phyloP scores from a whole-genome alignment of 2,113 vertebrate species.

The Ictalurus punctatus region DNA sequence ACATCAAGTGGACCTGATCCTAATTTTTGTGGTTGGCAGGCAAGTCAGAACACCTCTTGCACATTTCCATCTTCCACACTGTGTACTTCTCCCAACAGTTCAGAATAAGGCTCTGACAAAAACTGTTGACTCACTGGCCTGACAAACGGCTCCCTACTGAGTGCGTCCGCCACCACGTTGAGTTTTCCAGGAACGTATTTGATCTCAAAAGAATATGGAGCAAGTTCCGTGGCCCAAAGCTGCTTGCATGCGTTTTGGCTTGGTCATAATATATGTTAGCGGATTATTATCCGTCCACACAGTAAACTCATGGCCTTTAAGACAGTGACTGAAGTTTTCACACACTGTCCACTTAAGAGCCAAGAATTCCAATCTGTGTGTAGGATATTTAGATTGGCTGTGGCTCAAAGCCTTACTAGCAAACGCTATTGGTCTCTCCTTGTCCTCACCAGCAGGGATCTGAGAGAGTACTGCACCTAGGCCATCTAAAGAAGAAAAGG shows the following conservation, averaged over 20 bases:
- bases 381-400: conserved; percentile 3
- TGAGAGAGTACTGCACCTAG: conserved; percentile 7
- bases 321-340: neutral
- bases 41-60: neutral
- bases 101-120: neutral
- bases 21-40: neutral
- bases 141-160: neutral
- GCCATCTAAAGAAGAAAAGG: conserved; percentile 30
- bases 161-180: neutral
- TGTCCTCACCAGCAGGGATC: neutral
- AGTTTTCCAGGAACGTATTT: neutral
- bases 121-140: neutral
- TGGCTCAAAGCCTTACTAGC: neutral
- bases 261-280: neutral
- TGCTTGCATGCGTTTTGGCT: neutral
- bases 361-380: neutral
- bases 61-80: neutral
- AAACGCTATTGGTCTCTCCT: neutral
- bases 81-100: neutral
- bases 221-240: neutral
- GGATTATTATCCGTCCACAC: neutral
- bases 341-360: neutral
- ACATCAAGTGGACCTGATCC: neutral
- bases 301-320: neutral
- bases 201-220: neutral